Conservation (phyloP, 2,888 invertebrate genomes). For the Scaptomyza caliginosa region DNA sequence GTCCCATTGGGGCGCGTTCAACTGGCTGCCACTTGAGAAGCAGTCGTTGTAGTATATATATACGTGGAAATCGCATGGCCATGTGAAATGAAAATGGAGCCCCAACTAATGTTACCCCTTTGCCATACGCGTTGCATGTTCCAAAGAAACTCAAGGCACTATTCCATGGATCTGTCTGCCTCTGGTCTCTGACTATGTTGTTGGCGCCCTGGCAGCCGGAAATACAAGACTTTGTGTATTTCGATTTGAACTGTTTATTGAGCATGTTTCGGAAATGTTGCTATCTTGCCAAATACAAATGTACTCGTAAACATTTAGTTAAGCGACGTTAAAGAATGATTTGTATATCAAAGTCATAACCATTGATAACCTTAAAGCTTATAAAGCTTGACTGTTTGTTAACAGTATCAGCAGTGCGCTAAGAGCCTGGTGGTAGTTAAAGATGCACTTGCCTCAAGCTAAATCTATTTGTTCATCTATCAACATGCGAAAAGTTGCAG, state of each 20-base stretch:
- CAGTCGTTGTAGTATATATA: constrained; percentile 44
- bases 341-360: too few relatives aligned
- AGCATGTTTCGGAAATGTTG: constrained; percentile 39
- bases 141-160: constrained; percentile 23
- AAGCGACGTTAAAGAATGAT: neutral
- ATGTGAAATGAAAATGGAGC: constrained; percentile 67
- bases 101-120: constrained; percentile 3
- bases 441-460: neutral
- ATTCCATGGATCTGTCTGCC: neutral
- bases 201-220: constrained; percentile 69
- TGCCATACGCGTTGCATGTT: constrained; percentile 15
- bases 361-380: too few relatives aligned
- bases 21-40: constrained; percentile 69
- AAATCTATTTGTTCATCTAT: neutral
- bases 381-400: too few relatives aligned
- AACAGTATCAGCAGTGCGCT: too few relatives aligned
- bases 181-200: constrained; percentile 9
- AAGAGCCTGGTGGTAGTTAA: too few relatives aligned
- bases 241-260: constrained; percentile 59
- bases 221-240: constrained; percentile 61
- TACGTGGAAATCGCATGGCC: constrained; percentile 74
- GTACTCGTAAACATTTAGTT: neutral
- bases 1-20: constrained; percentile 60
- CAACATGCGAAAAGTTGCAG: constrained; percentile 16
- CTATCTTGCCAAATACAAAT: constrained; percentile 11